Conservation (phyloP, 2,797 vertebrate genomes). For the Leptodactylus fallax region DNA sequence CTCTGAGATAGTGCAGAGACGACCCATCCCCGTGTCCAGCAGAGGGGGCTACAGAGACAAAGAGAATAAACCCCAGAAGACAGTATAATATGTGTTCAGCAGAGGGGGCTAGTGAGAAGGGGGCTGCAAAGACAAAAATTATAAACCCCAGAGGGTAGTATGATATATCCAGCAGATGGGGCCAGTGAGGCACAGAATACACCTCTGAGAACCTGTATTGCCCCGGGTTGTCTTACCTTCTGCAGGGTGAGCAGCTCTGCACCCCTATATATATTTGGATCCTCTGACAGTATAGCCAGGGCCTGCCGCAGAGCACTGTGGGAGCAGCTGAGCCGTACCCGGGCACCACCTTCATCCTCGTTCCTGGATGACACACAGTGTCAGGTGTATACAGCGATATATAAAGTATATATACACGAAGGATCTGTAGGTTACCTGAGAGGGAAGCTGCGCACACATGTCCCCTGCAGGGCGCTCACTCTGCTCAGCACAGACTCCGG, state of each 20-base stretch:
- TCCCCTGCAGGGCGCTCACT: constrained; percentile 75
- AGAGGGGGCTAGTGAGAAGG: constrained; percentile 77
- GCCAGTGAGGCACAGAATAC: background rate
- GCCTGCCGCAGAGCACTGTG: constrained; percentile 82
- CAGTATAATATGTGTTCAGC: too few relatives aligned
- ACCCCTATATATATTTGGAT: constrained; percentile 73
- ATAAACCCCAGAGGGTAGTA: background rate
- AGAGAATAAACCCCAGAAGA: background rate
- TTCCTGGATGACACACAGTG: constrained; percentile 71
- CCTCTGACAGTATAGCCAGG: constrained; percentile 80
- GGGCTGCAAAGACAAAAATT: background rate
- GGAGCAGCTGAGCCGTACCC: constrained; percentile 83
- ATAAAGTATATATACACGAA: background rate
- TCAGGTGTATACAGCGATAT: background rate
- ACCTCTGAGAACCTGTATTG: background rate
- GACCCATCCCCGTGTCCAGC: constrained; percentile 86
- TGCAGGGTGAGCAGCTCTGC: constrained; percentile 83
- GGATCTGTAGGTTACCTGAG: constrained; percentile 76
- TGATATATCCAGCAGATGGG: constrained; percentile 68
- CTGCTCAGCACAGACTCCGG: constrained; percentile 75
- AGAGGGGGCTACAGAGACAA: constrained; percentile 81
- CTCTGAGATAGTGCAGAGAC: constrained; percentile 81
- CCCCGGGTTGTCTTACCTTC: constrained; percentile 78
- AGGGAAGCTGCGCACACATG: constrained; percentile 72
- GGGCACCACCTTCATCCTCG: constrained; percentile 74